Evolutionary conservation across 2,113 vertebrate species (phyloP).

Genomic region (Zosterops japonicus): DNA sequence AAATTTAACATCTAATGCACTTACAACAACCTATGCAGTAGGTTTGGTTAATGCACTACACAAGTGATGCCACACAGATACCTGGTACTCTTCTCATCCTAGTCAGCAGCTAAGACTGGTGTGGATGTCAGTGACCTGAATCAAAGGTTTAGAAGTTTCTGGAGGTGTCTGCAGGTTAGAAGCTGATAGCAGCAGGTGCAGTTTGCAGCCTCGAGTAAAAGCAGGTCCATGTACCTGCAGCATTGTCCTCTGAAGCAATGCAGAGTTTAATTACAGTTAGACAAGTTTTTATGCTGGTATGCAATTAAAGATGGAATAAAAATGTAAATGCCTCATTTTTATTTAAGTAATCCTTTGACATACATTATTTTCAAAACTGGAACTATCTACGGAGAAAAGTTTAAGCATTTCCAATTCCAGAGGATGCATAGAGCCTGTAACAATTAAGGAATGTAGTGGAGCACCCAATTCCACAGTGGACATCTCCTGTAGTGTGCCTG

Average conservation of each 20-base stretch:
- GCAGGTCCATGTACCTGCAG: not conserved
- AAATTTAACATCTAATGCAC: not conserved
- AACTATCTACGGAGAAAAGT: slow-evolving; percentile 77
- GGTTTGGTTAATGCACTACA: not conserved
- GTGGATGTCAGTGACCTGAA: not conserved
- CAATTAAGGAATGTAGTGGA: slow-evolving; percentile 89
- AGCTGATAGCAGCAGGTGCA: not conserved
- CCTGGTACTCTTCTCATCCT: not conserved
- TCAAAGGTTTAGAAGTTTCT: not conserved
- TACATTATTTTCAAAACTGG: slow-evolving; percentile 42
- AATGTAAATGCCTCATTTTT: not conserved
- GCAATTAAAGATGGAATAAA: not conserved
- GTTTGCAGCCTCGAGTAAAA: not conserved
- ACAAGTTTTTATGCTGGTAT: not conserved
- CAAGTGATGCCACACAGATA: not conserved
- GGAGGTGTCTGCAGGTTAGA: no score
- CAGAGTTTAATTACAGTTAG: not conserved
- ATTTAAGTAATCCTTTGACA: slow-evolving; percentile 41
- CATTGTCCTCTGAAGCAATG: not conserved
- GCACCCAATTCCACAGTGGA: slow-evolving; percentile 82
- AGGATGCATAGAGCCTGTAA: slow-evolving; percentile 88
- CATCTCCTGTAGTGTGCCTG: slow-evolving; percentile 84
- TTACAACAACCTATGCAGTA: rapidly evolving
- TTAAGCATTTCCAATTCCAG: slow-evolving; percentile 92
- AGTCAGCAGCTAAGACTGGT: not conserved